Conservation (phyloP, 2,113 vertebrate species). For the Ictalurus furcatus region DNA sequence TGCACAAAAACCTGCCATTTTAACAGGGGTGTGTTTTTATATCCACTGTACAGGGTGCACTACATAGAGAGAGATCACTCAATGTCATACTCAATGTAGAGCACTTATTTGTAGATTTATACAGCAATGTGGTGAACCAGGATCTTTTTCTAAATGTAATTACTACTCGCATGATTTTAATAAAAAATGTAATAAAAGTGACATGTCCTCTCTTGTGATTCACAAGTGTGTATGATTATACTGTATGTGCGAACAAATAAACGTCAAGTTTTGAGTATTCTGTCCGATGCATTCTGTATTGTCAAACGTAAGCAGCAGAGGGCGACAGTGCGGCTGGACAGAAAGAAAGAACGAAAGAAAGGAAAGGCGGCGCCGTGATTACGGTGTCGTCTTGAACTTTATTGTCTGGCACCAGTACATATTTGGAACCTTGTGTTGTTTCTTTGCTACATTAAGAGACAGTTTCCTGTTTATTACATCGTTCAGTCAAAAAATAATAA, state of each 20-base stretch:
- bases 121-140: not conserved
- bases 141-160: not conserved
- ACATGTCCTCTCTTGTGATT: not conserved
- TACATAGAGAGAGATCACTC: not conserved
- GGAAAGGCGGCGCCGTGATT: not conserved
- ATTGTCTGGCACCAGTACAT: slow-evolving; percentile 70
- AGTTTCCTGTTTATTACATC: slow-evolving; percentile 67
- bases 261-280: not conserved
- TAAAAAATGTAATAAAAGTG: not conserved
- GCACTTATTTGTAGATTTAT: not conserved
- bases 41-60: not conserved
- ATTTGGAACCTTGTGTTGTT: slow-evolving; percentile 56
- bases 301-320: not conserved
- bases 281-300: not conserved
- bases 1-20: too few species aligned
- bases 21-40: too few species aligned
- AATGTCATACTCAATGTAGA: not conserved
- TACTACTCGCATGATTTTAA: not conserved
- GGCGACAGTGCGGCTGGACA: not conserved
- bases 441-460: slow-evolving; percentile 75
- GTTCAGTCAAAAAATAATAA: slow-evolving; percentile 64
- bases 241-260: not conserved
- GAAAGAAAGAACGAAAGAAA: not conserved
- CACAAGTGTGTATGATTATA: not conserved
- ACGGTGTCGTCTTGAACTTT: slow-evolving; percentile 53